Percentiles rank a stretch among this genome's conserved stretches.
These are phyloP conservation scores for Porites australiensis DNA, from an alignment of 64 coral and sea anemone genomes.

Conservation along the genomic window DNA sequence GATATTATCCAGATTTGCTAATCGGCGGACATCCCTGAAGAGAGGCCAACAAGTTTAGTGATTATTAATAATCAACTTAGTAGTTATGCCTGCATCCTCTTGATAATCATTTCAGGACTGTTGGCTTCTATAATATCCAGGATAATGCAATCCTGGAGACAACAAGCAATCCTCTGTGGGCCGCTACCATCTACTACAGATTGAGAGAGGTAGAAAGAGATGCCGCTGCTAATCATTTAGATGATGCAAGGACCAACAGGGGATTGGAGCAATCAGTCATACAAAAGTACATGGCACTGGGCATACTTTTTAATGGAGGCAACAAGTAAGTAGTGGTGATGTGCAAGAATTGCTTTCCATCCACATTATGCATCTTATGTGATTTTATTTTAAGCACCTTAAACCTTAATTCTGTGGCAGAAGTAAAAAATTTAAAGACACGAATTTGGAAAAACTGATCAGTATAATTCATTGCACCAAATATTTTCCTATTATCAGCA, in stretches of 20 bases:
- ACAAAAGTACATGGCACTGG: conserved; percentile 57
- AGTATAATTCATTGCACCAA: too few species aligned
- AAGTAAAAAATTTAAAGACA: too few species aligned
- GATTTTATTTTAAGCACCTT: too few species aligned
- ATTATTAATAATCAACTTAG: not conserved
- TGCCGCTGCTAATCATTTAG: conserved; percentile 16
- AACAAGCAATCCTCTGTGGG: conserved; percentile 72
- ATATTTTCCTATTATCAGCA: too few species aligned
- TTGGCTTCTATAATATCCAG: conserved; percentile 65
- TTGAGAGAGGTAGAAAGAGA: conserved; percentile 53
- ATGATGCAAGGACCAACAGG: conserved; percentile 26
- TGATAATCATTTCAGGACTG: conserved; percentile 18
- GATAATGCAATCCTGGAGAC: conserved; percentile 51
- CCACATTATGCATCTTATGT: too few species aligned
- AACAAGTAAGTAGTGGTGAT: conserved; percentile 13
- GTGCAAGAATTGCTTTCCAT: not conserved
- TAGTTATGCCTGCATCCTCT: too few species aligned
- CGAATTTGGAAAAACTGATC: too few species aligned
- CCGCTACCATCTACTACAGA: conserved; percentile 47
- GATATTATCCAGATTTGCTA: too few species aligned
- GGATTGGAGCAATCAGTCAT: conserved; percentile 47
- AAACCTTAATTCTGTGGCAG: too few species aligned
- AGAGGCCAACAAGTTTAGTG: too few species aligned
- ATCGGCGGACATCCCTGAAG: too few species aligned
- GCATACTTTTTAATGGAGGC: conserved; percentile 54